Conservation (phyloP, 2,113 vertebrate species). For the Dissostichus mawsoni region DNA sequence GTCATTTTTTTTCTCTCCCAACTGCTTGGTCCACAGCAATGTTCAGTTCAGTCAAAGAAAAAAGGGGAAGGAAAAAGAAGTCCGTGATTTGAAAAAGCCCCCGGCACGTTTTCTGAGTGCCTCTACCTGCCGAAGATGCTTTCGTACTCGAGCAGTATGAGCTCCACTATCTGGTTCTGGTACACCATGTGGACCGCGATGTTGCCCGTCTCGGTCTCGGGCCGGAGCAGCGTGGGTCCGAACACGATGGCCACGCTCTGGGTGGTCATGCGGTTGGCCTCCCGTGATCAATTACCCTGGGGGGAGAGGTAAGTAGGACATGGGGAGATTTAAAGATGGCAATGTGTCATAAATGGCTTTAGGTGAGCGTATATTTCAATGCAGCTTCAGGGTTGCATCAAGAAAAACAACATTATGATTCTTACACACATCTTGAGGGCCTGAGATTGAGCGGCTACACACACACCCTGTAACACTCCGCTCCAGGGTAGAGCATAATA, state of each 20-base stretch:
- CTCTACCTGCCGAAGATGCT: slow-evolving; percentile 90
- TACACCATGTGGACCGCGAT: slow-evolving; percentile 98
- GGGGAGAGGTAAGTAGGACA: neutral
- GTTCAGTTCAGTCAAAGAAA: slow-evolving; percentile 53
- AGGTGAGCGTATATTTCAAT: slow-evolving; percentile 5
- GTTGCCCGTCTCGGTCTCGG: slow-evolving; percentile 96
- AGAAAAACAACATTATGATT: slow-evolving; percentile 25
- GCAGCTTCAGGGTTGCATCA: slow-evolving; percentile 26
- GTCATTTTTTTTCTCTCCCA: slow-evolving; percentile 25
- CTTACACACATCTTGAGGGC: slow-evolving; percentile 43
- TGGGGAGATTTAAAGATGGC: slow-evolving; percentile 5
- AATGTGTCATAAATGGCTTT: slow-evolving; percentile 7
- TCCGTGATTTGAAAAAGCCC: slow-evolving; percentile 17
- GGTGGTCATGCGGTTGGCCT: slow-evolving; percentile 96
- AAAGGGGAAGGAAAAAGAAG: slow-evolving; percentile 10
- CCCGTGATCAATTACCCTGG: slow-evolving; percentile 96
- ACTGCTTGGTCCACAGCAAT: slow-evolving; percentile 74
- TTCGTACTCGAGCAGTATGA: slow-evolving; percentile 94
- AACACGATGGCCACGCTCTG: slow-evolving; percentile 98
- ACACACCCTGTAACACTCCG: neutral
- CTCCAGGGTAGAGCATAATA: slow-evolving; percentile 65
- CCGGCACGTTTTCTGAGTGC: neutral
- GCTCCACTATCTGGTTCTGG: slow-evolving; percentile 99
- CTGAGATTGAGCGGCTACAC: neutral
- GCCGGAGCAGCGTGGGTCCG: slow-evolving; percentile 95